Evolutionary conservation across 2,797 vertebrate species (phyloP).

Genomic region (Pipistrellus pipistrellus): DNA sequence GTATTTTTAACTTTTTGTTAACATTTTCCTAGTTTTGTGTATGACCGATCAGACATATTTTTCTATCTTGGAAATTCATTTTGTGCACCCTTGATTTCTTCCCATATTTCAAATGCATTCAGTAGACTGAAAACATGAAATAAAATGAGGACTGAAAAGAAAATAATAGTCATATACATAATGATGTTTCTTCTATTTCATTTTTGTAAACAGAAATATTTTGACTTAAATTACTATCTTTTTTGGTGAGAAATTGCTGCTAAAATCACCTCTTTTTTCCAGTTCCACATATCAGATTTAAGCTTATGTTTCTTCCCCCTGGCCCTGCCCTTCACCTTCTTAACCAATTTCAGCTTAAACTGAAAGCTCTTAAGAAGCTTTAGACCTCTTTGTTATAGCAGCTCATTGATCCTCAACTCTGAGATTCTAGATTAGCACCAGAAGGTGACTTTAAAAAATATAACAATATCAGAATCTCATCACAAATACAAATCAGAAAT

Average conservation of each 20-base stretch:
- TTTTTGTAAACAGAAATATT: conserved; percentile 2
- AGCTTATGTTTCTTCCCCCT: background rate
- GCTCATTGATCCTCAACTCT: background rate
- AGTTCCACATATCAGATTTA: background rate
- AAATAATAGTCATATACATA: conserved; percentile 14
- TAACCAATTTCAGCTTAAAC: background rate
- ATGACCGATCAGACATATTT: background rate
- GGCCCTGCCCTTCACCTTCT: background rate
- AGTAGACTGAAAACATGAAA: conserved; percentile 6
- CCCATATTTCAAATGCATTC: background rate
- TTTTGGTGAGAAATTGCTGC: conserved; percentile 7
- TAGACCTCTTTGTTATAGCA: background rate
- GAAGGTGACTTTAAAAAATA: background rate
- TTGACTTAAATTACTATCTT: background rate
- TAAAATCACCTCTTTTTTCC: background rate
- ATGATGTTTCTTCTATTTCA: background rate
- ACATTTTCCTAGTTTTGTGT: background rate
- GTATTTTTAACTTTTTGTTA: background rate
- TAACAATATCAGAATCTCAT: background rate
- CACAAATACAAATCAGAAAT: background rate
- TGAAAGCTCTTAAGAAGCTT: background rate
- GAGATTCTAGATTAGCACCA: background rate
- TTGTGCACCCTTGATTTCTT: background rate
- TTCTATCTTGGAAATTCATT: conserved; percentile 18
- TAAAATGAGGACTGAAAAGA: background rate